These are phyloP conservation scores for Furcifer pardalis DNA, from an alignment of 2,797 vertebrate species.

Conservation along the genomic window DNA sequence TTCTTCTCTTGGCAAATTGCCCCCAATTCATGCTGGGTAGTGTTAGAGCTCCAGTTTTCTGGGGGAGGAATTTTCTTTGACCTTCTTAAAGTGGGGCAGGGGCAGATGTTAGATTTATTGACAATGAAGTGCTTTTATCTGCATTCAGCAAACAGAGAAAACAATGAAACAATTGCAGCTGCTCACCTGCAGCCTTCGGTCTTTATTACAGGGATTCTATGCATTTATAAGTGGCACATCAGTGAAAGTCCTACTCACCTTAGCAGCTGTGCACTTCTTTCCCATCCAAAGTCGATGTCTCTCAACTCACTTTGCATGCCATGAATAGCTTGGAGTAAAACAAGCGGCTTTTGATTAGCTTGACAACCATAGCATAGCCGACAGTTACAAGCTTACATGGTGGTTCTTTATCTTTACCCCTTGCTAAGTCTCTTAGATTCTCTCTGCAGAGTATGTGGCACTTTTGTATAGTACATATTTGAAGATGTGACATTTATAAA, in stretches of 20 bases:
- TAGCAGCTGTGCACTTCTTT: constrained; percentile 41
- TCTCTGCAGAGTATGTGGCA: not conserved
- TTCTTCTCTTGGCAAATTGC: constrained; percentile 17
- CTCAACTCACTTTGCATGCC: constrained; percentile 54
- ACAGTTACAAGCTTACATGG: constrained; percentile 37
- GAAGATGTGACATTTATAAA: constrained; percentile 23
- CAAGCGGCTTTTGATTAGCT: constrained; percentile 53
- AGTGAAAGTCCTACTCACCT: constrained; percentile 58
- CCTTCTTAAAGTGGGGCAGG: constrained; percentile 65
- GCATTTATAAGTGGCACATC: constrained; percentile 66
- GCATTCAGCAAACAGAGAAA: constrained; percentile 53
- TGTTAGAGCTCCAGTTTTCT: constrained; percentile 38
- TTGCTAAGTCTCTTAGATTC: constrained; percentile 21
- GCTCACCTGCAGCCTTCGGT: constrained; percentile 40
- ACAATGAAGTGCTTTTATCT: constrained; percentile 62
- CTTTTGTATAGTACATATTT: constrained; percentile 8
- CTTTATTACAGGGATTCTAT: constrained; percentile 60
- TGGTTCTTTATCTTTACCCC: constrained; percentile 44
- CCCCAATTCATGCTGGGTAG: constrained; percentile 41
- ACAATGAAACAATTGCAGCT: constrained; percentile 64
- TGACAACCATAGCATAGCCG: constrained; percentile 50
- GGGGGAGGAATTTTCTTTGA: constrained; percentile 64
- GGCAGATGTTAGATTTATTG: constrained; percentile 66
- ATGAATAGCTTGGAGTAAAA: constrained; percentile 63
- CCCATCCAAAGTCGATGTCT: constrained; percentile 58